Evolutionary conservation across 2,888 invertebrate species (phyloP), one percentile per base, ranked within the genome.

Genomic region (Laspeyria flexula): DNA sequence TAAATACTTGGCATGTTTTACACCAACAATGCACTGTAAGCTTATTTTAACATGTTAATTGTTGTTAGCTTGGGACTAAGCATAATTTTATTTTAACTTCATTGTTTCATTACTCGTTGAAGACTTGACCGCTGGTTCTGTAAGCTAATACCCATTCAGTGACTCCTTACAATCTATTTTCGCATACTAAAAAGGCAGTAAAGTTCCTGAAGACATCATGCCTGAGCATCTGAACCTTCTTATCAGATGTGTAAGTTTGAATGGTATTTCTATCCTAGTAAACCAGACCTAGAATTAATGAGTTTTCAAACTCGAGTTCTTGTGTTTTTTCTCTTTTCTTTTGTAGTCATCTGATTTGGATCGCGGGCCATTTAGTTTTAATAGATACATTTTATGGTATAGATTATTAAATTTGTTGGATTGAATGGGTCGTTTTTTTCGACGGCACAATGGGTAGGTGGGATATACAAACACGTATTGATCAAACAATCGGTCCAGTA

Each of bases 221-320:
- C 44, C 53, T 68, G 61, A 58, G 51, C 57, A 62, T 60, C 43
- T 53, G 43, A 55, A 56, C 60, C 57, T 40, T 50, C 47, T 52
- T 38, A 48, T 49, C 15, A 41, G 23, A 34, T 13, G n/a, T 50
- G 43, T 52, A 25, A 64, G 55, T 67, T 60, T 67, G 30, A 42
- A 46, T 71, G 49, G 52, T 76, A 69, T 66, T 60, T 33, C 46
- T 31, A 44, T 33, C 40, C 43, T 15, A 12, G 31, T 65, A 60
- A 61, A 60, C 54, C 51, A 65, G 57, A 66, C 64, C 63, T 76
- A 67, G 71, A 66, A 67, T 65, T 68, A 73, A 71, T 59, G 60
- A 71, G 63, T 57, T 51, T 52, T 42, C 47, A 46, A 59, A 63
- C 59, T 53, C 47, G 54, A 46, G 55, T 60, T 62, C 50, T 62